These are phyloP conservation scores for Lepidurus apus DNA, from an alignment of 1,140 invertebrate genomes.

Conservation along the genomic window DNA sequence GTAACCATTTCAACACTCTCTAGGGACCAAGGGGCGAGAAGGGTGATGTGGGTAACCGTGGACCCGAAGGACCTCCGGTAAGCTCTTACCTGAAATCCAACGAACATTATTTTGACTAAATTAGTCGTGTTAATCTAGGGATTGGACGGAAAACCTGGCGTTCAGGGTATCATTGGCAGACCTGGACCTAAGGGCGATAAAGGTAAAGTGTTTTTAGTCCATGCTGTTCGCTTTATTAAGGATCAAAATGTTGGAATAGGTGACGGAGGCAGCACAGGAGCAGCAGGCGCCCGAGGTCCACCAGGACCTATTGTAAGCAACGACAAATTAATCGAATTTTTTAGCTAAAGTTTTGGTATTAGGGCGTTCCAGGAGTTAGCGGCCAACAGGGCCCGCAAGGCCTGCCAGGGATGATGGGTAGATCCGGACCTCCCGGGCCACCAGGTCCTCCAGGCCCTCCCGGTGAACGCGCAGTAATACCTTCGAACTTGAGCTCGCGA, in stretches of 20 bases:
- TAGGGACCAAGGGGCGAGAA: constrained; percentile 40
- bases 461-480: constrained; percentile 41
- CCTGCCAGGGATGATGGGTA: constrained; percentile 39
- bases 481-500: constrained; percentile 28
- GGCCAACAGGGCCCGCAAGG: constrained; percentile 46
- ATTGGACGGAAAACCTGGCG: constrained; percentile 39
- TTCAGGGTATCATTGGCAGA: constrained; percentile 42
- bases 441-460: constrained; percentile 46
- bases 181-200: constrained; percentile 45
- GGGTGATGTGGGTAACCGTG: constrained; percentile 43
- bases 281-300: constrained; percentile 44
- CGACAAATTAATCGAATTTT: not conserved
- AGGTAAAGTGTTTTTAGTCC: not conserved
- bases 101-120: not conserved
- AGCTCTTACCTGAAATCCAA: not conserved
- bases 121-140: constrained; percentile 34
- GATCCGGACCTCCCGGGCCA: constrained; percentile 35
- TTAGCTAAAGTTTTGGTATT: constrained; percentile 29
- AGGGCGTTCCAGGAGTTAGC: constrained; percentile 45
- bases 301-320: constrained; percentile 41
- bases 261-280: constrained; percentile 48
- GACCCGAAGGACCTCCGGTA: constrained; percentile 42
- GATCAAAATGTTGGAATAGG: constrained; percentile 39
- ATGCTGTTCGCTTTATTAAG: not conserved
- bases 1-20: not conserved